These are phyloP conservation scores for Chanos chanos DNA, from an alignment of 2,797 vertebrate genomes.

Conservation along the genomic window DNA sequence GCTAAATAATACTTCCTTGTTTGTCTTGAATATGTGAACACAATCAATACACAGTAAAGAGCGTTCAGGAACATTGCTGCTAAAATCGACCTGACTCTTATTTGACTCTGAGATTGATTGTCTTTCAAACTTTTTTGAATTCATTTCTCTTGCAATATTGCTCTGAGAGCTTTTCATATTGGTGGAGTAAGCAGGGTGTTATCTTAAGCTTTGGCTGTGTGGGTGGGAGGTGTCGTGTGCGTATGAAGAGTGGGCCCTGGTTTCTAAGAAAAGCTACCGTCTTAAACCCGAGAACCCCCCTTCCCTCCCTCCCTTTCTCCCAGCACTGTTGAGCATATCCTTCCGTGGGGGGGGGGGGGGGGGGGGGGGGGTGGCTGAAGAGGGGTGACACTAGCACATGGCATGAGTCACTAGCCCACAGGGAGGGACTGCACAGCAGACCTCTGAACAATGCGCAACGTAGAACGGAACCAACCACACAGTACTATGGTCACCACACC, in stretches of 20 bases:
- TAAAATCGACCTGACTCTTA: too few relatives aligned
- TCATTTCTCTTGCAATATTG: too few relatives aligned
- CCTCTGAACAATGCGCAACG: conserved; percentile 51
- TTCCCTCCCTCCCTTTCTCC: conserved; percentile 32
- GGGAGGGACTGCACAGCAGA: conserved; percentile 46
- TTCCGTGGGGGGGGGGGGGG: conserved; percentile 56
- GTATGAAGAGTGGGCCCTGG: not conserved
- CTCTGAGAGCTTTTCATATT: too few relatives aligned
- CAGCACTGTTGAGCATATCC: conserved; percentile 46
- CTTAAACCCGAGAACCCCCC: conserved; percentile 27
- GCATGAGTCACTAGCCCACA: conserved; percentile 58
- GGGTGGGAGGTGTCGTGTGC: not conserved
- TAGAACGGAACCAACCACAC: too few relatives aligned
- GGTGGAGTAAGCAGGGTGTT: too few relatives aligned
- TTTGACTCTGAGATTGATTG: too few relatives aligned
- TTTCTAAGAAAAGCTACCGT: conserved; percentile 5
- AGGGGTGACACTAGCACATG: conserved; percentile 47
- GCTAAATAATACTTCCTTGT: too few relatives aligned
- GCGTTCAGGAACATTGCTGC: too few relatives aligned
- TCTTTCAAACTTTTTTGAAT: too few relatives aligned
- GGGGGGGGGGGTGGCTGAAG: conserved; percentile 40
- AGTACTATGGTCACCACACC: too few relatives aligned
- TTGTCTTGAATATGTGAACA: too few relatives aligned
- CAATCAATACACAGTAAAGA: too few relatives aligned
- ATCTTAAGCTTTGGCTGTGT: conserved; percentile 10